A percentile compares a stretch with the other conserved stretches of the same genome.
phyloP scores from a whole-genome alignment of 2,888 invertebrate species.

The Pollenia labialis region DNA sequence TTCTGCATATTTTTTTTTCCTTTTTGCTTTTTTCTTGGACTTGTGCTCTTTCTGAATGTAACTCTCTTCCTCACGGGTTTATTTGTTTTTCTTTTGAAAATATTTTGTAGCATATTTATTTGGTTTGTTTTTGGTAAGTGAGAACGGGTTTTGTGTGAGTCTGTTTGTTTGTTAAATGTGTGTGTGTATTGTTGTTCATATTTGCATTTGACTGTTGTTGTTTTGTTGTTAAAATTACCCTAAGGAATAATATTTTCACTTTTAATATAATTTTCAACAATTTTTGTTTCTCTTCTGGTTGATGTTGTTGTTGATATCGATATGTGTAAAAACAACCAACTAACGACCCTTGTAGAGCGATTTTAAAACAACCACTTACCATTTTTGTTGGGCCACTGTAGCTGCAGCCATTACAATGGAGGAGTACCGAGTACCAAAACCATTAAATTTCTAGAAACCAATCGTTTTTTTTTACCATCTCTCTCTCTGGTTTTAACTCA shows the following conservation, averaged over 20 bases:
- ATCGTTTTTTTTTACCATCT: constrained; percentile 52
- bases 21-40: not conserved
- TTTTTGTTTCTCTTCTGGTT: not conserved
- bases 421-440: constrained; percentile 2
- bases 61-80: not conserved
- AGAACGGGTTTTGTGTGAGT: not conserved
- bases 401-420: not conserved
- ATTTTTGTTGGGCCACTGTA: constrained; percentile 18
- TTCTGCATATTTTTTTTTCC: too few species aligned
- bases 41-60: not conserved
- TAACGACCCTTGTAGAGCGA: constrained; percentile 4
- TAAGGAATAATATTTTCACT: constrained; percentile 72
- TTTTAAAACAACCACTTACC: not conserved
- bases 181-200: not conserved
- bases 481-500: constrained; percentile 58
- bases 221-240: constrained; percentile 68
- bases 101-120: constrained; percentile 50
- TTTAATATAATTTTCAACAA: constrained; percentile 72
- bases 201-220: constrained; percentile 45
- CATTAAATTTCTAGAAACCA: constrained; percentile 43
- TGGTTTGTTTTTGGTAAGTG: constrained; percentile 5
- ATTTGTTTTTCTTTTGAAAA: constrained; percentile 26
- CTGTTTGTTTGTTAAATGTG: not conserved
- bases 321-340: constrained; percentile 15
- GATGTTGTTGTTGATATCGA: not conserved